Evolutionary conservation across 2,797 vertebrate genomes (phyloP), one percentile per base, ranked within the genome.

Genomic region (Alectoris magna): DNA sequence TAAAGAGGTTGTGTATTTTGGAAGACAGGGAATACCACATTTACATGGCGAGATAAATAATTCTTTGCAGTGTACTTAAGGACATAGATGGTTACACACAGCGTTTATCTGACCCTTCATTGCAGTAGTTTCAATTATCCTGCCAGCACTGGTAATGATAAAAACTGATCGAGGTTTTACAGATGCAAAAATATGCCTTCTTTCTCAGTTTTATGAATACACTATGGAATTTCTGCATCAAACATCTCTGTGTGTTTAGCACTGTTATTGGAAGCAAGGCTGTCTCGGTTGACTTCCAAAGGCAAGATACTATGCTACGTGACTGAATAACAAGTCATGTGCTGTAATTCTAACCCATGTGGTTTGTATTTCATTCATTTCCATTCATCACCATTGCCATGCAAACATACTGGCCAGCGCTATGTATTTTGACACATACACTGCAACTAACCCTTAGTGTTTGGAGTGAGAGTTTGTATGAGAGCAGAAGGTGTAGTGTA

Each of bases 151-250:
- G 23, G 23, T 83, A 64, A 72, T 36, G 38, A 46, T 38, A 68
- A 72, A 92, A 87, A 59, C 23, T 23, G 10, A 13, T 69, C 80
- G 36, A 41, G 14, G 46, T 82, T 90, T 87, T 87, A 48, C 29
- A 12, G 46, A 41, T 85, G 38, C 38, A 72, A 88, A 90, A 91
- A 27, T 77, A 79, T 1, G 6, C 41, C 12, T 60, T 90, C 10
- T 70, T 3, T 80, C n/a, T 70, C 63, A 79, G 29, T 90, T 92
- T 72, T 78, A 2, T 48, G 38, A 51, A 16, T 63, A 26, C 27
- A 7, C 60, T 85, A 24, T 60, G 38, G 69, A 44, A 43, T 46
- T 49, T 51, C 29, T 23, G 18, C 31, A 67, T 76, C 56, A 73
- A 74, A 56, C 7, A 13, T 21, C 49, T 49, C 46, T 78, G 7